Evolutionary conservation across 2,797 vertebrate species (phyloP).

Genomic region (Pseudomugil gertrudae): DNA sequence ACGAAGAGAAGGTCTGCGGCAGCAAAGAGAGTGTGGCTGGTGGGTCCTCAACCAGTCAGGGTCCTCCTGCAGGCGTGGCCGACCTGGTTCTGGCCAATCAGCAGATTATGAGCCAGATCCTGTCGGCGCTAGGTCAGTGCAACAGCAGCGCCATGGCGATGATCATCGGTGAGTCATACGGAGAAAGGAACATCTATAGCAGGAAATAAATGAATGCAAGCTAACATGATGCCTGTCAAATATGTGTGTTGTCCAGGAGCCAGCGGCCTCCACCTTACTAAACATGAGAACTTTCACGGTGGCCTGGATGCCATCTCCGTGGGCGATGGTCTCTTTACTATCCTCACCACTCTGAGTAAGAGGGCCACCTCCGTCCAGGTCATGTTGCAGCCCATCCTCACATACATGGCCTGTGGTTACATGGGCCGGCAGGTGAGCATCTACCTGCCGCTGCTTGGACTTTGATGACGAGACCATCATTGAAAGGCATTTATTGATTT

Average conservation of each 20-base stretch:
- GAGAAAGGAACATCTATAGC: too few species aligned
- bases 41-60: constrained; percentile 83
- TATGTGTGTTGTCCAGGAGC: constrained; percentile 84
- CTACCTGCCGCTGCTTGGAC: not conserved
- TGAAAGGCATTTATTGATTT: too few species aligned
- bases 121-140: constrained; percentile 96
- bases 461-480: not conserved
- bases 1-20: constrained; percentile 98
- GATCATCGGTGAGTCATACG: constrained; percentile 89
- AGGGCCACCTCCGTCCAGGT: constrained; percentile 95
- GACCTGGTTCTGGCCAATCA: constrained; percentile 98
- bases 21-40: constrained; percentile 90
- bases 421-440: constrained; percentile 95
- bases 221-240: not conserved
- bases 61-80: constrained; percentile 89
- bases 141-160: constrained; percentile 99
- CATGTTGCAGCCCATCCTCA: constrained; percentile 98
- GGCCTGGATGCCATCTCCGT: constrained; percentile 98
- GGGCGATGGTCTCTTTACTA: constrained; percentile 97
- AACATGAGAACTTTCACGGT: constrained; percentile 98
- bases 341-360: constrained; percentile 97
- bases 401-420: constrained; percentile 99
- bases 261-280: constrained; percentile 97
- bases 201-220: not conserved
- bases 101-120: constrained; percentile 99